Percentiles rank a stretch among this genome's conserved stretches.
Evolutionary conservation across 2,797 vertebrate genomes (phyloP).

Genomic region (Erpetoichthys calabaricus): DNA sequence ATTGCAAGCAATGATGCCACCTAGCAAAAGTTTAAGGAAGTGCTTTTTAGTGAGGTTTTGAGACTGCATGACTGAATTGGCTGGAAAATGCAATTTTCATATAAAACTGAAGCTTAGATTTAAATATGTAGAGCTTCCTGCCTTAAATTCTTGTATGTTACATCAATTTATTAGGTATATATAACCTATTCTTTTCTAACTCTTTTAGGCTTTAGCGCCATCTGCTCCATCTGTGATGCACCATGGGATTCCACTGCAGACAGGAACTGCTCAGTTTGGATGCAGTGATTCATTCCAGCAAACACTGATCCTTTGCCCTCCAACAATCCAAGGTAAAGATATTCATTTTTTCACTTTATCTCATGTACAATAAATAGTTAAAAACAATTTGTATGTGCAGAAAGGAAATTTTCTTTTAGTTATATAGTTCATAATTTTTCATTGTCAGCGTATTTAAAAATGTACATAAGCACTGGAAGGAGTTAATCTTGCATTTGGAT

Average conservation of each 20-base stretch:
- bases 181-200: neutral
- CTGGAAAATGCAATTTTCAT: neutral
- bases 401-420: no score
- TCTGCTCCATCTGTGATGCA: slow-evolving; percentile 79
- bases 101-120: neutral
- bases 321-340: slow-evolving; percentile 78
- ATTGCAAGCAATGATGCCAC: slow-evolving; percentile 20
- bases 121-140: neutral
- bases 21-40: slow-evolving; percentile 22
- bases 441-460: no score
- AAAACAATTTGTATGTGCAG: no score
- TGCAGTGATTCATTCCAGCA: slow-evolving; percentile 90
- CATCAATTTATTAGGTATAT: no score
- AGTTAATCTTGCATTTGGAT: no score
- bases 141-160: neutral
- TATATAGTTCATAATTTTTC: no score
- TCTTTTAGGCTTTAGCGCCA: slow-evolving; percentile 67
- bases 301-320: slow-evolving; percentile 86
- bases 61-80: neutral
- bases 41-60: slow-evolving; percentile 4
- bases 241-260: slow-evolving; percentile 81
- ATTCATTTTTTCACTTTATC: neutral
- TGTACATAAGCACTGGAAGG: no score
- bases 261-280: slow-evolving; percentile 80
- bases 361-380: no score